Percentiles rank a stretch among this genome's conserved stretches.
These are phyloP conservation scores for Amphiduros pacificus DNA, from an alignment of 2,888 invertebrate species.

Conservation along the genomic window DNA sequence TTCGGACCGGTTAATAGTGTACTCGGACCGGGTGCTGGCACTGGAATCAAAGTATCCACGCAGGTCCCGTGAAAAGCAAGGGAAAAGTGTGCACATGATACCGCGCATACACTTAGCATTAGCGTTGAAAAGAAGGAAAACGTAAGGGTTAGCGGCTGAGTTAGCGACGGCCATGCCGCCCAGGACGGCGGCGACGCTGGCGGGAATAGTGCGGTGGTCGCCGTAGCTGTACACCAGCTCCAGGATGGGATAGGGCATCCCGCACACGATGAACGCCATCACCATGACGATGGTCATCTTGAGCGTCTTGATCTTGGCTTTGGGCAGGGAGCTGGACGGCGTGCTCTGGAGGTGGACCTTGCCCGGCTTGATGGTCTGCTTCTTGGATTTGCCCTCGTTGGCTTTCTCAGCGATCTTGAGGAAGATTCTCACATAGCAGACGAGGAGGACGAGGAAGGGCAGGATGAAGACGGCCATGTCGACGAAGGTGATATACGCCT, in stretches of 20 bases:
- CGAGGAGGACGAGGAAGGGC: conserved; percentile 48
- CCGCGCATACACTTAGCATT: conserved; percentile 26
- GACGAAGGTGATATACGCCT: conserved; percentile 47
- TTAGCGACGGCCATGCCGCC: conserved; percentile 55
- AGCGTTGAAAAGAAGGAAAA: conserved; percentile 54
- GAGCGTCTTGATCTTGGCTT: conserved; percentile 57
- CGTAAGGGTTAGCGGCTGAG: conserved; percentile 54
- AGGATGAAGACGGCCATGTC: conserved; percentile 49
- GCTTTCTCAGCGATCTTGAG: conserved; percentile 53
- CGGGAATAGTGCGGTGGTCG: conserved; percentile 36
- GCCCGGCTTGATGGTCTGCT: conserved; percentile 42
- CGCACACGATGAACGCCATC: conserved; percentile 52
- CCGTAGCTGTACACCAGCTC: conserved; percentile 57
- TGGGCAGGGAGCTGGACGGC: conserved; percentile 50
- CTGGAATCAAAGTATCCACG: conserved; percentile 13
- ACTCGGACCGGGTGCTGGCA: conserved; percentile 16
- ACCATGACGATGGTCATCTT: conserved; percentile 60
- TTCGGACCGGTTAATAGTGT: conserved; percentile 4
- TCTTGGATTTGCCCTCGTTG: conserved; percentile 37
- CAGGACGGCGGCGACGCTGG: conserved; percentile 41
- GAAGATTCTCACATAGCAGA: conserved; percentile 55
- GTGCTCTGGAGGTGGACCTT: conserved; percentile 49
- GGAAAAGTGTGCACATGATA: conserved; percentile 4
- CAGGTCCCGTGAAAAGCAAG: conserved; percentile 3
- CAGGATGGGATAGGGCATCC: conserved; percentile 53